phyloP scores from a whole-genome alignment of 2,797 vertebrate species.

The Pogoniulus pusillus region DNA sequence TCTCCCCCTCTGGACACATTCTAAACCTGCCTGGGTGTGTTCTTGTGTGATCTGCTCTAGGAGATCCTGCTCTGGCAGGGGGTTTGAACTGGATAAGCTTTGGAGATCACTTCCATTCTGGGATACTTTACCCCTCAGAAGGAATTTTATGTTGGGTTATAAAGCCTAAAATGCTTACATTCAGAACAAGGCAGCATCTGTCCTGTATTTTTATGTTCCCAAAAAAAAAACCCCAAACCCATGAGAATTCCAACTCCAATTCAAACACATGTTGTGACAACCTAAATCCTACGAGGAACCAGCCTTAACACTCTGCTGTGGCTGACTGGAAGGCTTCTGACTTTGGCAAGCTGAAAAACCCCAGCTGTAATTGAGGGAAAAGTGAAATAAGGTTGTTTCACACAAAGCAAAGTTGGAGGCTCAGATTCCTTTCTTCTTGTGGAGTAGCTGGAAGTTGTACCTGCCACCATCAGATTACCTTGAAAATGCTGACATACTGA shows the following conservation, averaged over 20 bases:
- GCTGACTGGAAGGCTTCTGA: conserved; percentile 4
- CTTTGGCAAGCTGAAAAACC: not conserved
- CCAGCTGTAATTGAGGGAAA: not conserved
- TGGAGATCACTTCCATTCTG: too few relatives aligned
- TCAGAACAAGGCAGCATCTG: not conserved
- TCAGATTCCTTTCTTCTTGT: not conserved
- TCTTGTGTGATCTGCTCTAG: too few relatives aligned
- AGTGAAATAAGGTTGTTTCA: not conserved
- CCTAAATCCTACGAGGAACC: not conserved
- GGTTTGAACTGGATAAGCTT: too few relatives aligned
- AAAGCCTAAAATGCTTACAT: not conserved
- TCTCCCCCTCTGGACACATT: too few relatives aligned
- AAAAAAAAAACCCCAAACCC: not conserved
- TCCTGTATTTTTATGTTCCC: not conserved
- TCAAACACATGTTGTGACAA: not conserved
- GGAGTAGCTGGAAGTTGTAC: not conserved
- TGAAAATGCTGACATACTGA: not conserved
- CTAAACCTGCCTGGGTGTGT: too few relatives aligned
- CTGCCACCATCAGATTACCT: not conserved
- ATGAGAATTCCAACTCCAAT: not conserved
- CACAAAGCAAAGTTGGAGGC: not conserved
- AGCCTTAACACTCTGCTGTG: not conserved
- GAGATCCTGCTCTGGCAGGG: too few relatives aligned
- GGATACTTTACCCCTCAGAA: not conserved
- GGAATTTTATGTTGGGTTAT: not conserved